Conservation (phyloP, 92 coral and sea anemone species). For the Plumapathes pennacea region DNA sequence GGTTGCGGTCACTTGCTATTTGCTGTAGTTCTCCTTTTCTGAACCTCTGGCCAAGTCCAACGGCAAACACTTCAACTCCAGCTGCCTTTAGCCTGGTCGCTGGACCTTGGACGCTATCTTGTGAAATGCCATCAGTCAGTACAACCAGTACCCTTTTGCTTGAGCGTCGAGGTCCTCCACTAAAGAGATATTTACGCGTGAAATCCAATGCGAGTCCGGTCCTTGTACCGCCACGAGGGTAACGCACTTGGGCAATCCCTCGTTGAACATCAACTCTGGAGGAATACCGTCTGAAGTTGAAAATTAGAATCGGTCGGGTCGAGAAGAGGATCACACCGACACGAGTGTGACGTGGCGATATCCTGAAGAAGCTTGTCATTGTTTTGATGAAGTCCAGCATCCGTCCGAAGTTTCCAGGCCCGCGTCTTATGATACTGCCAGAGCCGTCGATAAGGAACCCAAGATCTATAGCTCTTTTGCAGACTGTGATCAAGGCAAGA, state of each 20-base stretch:
- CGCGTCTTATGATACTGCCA: constrained; percentile 46
- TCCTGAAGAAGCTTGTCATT: constrained; percentile 43
- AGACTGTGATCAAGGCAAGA: constrained; percentile 23
- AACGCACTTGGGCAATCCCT: constrained; percentile 11
- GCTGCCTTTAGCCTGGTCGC: constrained; percentile 53
- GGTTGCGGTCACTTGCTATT: constrained; percentile 68
- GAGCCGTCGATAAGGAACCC: constrained; percentile 71
- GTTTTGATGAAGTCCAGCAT: constrained; percentile 59
- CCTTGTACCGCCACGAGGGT: constrained; percentile 41
- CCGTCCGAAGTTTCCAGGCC: constrained; percentile 52
- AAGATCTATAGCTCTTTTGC: constrained; percentile 54
- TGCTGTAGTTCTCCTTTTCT: constrained; percentile 34
- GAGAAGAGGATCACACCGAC: constrained; percentile 59
- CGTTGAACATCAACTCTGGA: not conserved
- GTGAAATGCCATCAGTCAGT: constrained; percentile 75
- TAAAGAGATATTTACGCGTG: constrained; percentile 16
- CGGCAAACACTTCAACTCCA: constrained; percentile 67
- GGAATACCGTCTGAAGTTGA: constrained; percentile 21
- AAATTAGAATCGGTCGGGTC: constrained; percentile 26
- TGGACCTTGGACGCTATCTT: constrained; percentile 56
- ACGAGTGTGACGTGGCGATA: constrained; percentile 31
- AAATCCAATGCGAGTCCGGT: constrained; percentile 19
- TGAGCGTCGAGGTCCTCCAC: constrained; percentile 11
- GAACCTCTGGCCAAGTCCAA: constrained; percentile 62
- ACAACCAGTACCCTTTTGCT: constrained; percentile 52